Evolutionary conservation across 2,113 vertebrate species (phyloP), one percentile per base, ranked within the genome.

Genomic region (Callopanchax toddi): DNA sequence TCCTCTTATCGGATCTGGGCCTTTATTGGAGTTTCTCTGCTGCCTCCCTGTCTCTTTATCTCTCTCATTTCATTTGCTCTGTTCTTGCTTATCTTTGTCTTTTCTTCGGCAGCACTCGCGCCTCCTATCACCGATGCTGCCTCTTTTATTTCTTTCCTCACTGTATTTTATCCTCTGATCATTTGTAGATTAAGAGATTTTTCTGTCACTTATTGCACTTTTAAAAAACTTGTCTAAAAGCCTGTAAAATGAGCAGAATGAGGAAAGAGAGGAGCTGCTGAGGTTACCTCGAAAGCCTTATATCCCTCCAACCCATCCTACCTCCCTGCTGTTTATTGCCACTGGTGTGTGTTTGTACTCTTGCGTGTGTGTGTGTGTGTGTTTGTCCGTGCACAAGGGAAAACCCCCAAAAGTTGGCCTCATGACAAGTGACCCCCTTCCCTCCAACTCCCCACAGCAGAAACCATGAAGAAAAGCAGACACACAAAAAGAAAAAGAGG

Each of bases 391-490:
- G 74, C 61, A 68, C 72, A 87, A 75, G 74, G 67, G 74, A 81
- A 86, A 88, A 72, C 79, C 81, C 50, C 67, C 70, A 51, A 73
- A 79, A 82, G 82, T 68, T 89, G 87, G 83, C 89, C 86, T 64
- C 67, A 74, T 82, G 86, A 92, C 54, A 78, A 91, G 78, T 87
- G 86, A 91, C 79, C 11, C n/a, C 61, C 79, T 63, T 64, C 73
- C 65, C 74, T 64, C 58, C 61, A 68, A 1, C 15, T 48, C 76
- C 46, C 60, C 64, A 50, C 22, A 57, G 52, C 51, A 75, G 60
- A 68, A 76, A 87, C 81, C 88, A 89, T 77, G 68, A 84, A 91
- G 86, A 83, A 87, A 88, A 89, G 78, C 69, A 83, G 79, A 84
- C 86, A 84, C 63, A 71, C 45, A 76, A 49, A 61, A 46, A 53